A percentile compares a stretch with the other conserved stretches of the same genome.
These are phyloP conservation scores for Acromyrmex echinatior DNA, from an alignment of 1,140 invertebrate genomes.

Conservation along the genomic window DNA sequence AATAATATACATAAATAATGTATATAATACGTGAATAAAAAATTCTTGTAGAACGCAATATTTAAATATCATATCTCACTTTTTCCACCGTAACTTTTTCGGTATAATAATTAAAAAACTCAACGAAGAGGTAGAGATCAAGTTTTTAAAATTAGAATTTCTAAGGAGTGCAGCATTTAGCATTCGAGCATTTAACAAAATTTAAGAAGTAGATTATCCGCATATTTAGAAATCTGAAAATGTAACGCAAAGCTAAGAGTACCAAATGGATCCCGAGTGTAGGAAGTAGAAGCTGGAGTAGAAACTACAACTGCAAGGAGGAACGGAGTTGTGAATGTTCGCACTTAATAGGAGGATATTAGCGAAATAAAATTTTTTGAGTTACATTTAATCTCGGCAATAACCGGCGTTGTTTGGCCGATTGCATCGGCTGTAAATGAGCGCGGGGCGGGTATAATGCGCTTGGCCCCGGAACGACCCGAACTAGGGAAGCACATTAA, in stretches of 20 bases:
- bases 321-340: not conserved
- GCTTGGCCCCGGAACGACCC: constrained; percentile 68
- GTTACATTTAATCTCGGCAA: constrained; percentile 56
- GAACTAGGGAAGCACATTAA: constrained; percentile 69
- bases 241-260: not conserved
- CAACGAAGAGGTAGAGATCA: not conserved
- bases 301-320: constrained; percentile 7
- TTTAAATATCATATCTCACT: constrained; percentile 20
- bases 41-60: not conserved
- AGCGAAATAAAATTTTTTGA: constrained; percentile 56
- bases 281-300: not conserved
- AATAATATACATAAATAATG: not conserved
- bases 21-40: constrained; percentile 1
- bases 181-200: not conserved
- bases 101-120: constrained; percentile 8
- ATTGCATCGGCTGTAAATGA: constrained; percentile 55
- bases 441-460: constrained; percentile 56
- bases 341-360: constrained; percentile 44
- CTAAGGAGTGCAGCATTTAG: not conserved
- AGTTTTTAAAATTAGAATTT: not conserved
- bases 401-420: constrained; percentile 48
- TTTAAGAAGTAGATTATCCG: not conserved
- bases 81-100: constrained; percentile 1
- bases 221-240: not conserved
- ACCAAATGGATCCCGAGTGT: not conserved